phyloP scores from a whole-genome alignment of 2,113 vertebrate genomes.

The Thamnophis sirtalis region DNA sequence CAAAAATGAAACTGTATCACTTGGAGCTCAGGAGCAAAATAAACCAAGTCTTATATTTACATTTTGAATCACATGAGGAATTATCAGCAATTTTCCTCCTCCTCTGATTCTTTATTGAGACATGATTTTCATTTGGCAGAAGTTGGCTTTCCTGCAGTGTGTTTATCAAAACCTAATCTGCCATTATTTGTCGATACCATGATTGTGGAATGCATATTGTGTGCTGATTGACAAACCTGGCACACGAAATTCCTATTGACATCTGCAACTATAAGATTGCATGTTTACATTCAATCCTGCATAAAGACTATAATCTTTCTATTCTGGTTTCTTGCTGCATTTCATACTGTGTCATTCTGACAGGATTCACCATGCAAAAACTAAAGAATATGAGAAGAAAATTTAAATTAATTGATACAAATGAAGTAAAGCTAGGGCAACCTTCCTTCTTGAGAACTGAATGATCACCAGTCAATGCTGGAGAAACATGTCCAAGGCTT shows the following conservation, averaged over 20 bases:
- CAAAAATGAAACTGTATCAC: neutral
- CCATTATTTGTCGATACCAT: neutral
- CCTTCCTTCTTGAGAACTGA: neutral
- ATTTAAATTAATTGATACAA: neutral
- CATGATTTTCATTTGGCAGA: neutral
- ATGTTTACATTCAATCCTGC: constrained; percentile 11
- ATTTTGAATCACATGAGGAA: neutral
- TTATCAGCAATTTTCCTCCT: neutral
- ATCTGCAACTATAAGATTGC: constrained; percentile 18
- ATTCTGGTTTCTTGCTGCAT: neutral
- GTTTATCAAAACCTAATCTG: neutral
- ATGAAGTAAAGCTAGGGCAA: neutral
- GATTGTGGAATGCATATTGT: neutral
- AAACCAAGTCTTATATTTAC: neutral
- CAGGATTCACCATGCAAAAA: neutral
- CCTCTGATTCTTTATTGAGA: neutral
- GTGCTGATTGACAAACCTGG: constrained; percentile 18
- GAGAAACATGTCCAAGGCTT: neutral
- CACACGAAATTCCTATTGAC: constrained; percentile 5
- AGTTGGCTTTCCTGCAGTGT: neutral
- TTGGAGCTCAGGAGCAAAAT: neutral
- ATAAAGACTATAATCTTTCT: constrained; percentile 29
- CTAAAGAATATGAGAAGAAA: neutral
- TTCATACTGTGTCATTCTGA: neutral
- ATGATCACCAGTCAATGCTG: neutral